Evolutionary conservation across 2,113 vertebrate genomes (phyloP).

Genomic region (Mormyrus iriodes): DNA sequence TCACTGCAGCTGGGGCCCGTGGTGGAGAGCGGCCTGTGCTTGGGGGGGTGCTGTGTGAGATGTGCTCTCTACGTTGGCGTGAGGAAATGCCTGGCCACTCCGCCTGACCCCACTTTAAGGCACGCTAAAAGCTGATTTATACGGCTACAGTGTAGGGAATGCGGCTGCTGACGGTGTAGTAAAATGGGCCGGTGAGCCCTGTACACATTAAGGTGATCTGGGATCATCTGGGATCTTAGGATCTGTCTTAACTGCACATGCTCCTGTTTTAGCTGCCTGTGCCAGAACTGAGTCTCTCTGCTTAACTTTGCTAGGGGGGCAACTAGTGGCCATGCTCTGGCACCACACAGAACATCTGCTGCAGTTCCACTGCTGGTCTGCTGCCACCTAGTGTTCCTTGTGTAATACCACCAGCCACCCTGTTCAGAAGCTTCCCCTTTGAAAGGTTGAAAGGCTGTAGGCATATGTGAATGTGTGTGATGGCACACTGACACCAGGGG

Average conservation of each 20-base stretch:
- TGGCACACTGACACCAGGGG: background rate
- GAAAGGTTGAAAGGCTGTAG: background rate
- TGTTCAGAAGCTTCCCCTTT: background rate
- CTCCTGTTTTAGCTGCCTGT: background rate
- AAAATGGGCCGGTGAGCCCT: background rate
- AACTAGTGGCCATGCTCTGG: background rate
- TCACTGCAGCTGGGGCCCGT: no score
- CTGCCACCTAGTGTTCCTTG: constrained; percentile 1
- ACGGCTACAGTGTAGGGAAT: no score
- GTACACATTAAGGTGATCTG: background rate
- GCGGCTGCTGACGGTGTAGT: no score
- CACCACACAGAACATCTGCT: background rate
- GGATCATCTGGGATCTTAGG: no score
- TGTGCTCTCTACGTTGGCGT: no score
- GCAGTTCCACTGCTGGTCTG: constrained; percentile 34
- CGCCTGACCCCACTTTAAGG: no score
- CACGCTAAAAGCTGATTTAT: no score
- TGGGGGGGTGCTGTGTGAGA: no score
- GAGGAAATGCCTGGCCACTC: no score
- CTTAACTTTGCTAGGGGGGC: background rate
- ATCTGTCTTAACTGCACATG: background rate
- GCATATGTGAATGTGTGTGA: background rate
- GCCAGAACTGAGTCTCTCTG: background rate
- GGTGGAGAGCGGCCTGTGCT: no score
- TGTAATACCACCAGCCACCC: background rate